A percentile compares a stretch with the other conserved stretches of the same genome.
Conservation (phyloP, 2,113 vertebrate species). For the Prionailurus viverrinus region DNA sequence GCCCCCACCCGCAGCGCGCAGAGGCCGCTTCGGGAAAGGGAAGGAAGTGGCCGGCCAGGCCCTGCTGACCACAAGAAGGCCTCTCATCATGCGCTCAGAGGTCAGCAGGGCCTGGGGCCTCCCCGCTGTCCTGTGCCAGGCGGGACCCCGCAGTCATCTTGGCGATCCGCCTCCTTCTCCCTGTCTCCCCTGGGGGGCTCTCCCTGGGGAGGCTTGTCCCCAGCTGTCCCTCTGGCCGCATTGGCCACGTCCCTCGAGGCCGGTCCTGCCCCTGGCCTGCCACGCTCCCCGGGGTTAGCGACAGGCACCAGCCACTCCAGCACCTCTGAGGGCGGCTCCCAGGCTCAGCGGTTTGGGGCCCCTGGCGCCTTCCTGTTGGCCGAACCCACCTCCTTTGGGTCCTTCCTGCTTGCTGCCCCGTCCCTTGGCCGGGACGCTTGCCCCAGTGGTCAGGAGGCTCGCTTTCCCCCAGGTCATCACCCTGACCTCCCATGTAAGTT, state of each 20-base stretch:
- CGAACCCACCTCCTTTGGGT: neutral
- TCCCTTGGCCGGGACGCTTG: neutral
- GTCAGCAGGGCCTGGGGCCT: neutral
- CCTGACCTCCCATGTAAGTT: neutral
- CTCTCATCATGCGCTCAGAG: neutral
- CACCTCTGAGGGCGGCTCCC: neutral
- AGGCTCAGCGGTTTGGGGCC: neutral
- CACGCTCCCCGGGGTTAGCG: neutral
- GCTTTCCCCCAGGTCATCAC: neutral
- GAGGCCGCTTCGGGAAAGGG: neutral
- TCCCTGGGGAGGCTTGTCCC: neutral
- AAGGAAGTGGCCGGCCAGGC: neutral
- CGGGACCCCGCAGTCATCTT: accelerated
- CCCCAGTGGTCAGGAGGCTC: neutral
- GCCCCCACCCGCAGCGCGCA: accelerated
- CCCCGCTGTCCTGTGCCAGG: neutral
- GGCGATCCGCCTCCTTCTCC: neutral
- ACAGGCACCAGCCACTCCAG: neutral
- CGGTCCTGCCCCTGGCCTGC: no score
- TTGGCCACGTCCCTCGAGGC: accelerated
- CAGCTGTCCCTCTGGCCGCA: neutral
- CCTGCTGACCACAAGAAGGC: neutral
- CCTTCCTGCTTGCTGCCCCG: neutral
- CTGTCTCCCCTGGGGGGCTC: neutral
- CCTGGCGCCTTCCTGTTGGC: neutral